These are phyloP conservation scores for Meloidogyne chitwoodi DNA, from an alignment of 1,140 invertebrate species.

Conservation along the genomic window DNA sequence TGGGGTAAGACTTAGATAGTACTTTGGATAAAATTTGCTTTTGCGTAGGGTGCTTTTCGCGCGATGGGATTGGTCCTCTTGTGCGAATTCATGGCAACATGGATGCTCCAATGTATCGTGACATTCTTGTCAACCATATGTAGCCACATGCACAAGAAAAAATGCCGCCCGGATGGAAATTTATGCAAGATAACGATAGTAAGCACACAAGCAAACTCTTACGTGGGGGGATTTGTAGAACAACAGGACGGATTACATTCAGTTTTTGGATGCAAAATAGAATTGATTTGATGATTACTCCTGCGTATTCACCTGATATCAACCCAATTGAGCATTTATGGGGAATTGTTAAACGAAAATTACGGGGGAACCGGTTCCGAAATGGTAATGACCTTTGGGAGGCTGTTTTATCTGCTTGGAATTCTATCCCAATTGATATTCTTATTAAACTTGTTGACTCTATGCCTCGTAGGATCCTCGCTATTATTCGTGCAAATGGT, in stretches of 20 bases:
- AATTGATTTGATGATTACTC: not conserved
- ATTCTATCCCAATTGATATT: not conserved
- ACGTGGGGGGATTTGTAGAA: not conserved
- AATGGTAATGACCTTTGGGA: not conserved
- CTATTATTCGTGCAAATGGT: not conserved
- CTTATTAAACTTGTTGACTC: not conserved
- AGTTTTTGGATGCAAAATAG: no score
- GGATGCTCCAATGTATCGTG: constrained; percentile 31
- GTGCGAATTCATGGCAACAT: constrained; percentile 58
- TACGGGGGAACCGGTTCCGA: not conserved
- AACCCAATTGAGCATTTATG: not conserved
- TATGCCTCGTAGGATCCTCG: not conserved
- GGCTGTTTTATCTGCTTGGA: not conserved
- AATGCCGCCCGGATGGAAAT: not conserved
- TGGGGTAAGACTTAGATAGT: constrained; percentile 41
- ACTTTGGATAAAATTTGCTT: not conserved
- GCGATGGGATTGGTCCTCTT: constrained; percentile 51
- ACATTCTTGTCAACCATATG: constrained; percentile 21
- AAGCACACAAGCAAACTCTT: constrained; percentile 3
- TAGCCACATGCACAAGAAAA: constrained; percentile 7
- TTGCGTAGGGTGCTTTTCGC: constrained; percentile 44
- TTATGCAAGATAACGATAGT: constrained; percentile 2
- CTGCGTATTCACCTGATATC: not conserved
- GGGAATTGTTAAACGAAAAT: not conserved
- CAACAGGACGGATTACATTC: not conserved